These are phyloP conservation scores for Nixonia krombeini DNA, from an alignment of 1,140 invertebrate genomes.

Conservation along the genomic window DNA sequence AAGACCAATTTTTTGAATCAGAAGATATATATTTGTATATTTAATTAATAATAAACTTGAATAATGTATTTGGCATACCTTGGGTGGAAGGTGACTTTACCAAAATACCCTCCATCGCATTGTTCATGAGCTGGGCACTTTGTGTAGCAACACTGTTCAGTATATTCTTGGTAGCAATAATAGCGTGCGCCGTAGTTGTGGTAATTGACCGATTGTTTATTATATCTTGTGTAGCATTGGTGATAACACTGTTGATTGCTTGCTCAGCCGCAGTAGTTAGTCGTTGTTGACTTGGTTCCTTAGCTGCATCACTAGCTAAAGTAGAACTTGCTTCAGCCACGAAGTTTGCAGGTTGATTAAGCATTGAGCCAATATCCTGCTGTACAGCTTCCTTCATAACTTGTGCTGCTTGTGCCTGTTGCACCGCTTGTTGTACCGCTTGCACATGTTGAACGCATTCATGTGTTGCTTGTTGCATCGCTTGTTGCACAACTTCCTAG, in stretches of 20 bases:
- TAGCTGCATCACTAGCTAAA: conserved; percentile 63
- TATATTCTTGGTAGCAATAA: conserved; percentile 69
- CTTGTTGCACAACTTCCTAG: conserved; percentile 74
- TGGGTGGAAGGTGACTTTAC: conserved; percentile 63
- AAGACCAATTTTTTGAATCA: not conserved
- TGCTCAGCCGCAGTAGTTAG: conserved; percentile 67
- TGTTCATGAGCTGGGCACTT: conserved; percentile 68
- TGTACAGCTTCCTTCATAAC: conserved; percentile 69
- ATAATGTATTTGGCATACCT: conserved; percentile 33
- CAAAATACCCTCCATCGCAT: conserved; percentile 65
- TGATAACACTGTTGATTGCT: conserved; percentile 67
- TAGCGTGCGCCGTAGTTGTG: conserved; percentile 67
- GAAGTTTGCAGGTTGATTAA: conserved; percentile 64
- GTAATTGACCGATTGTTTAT: conserved; percentile 67
- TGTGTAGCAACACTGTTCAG: conserved; percentile 68
- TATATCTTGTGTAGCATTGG: conserved; percentile 67
- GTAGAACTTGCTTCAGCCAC: conserved; percentile 67
- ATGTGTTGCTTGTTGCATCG: conserved; percentile 73
- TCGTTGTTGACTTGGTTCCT: conserved; percentile 65
- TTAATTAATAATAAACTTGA: not conserved
- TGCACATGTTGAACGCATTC: conserved; percentile 74
- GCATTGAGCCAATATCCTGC: conserved; percentile 67
- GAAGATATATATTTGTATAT: not conserved
- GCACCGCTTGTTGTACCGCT: conserved; percentile 75
- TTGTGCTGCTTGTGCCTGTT: conserved; percentile 70